Evolutionary conservation across 2,888 invertebrate species (phyloP), one percentile per base, ranked within the genome.

Genomic region (Neoascia interrupta): DNA sequence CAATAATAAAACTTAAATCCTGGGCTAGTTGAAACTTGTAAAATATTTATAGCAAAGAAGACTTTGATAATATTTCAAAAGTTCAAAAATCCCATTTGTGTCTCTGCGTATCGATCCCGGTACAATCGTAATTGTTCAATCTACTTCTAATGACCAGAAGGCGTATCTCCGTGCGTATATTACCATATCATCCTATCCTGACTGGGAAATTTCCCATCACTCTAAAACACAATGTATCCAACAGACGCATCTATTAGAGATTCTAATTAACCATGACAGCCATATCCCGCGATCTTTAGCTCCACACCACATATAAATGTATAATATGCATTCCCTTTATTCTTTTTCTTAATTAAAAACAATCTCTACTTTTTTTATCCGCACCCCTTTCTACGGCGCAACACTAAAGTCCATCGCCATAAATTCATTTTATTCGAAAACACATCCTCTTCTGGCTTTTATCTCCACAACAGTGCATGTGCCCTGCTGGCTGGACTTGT

Each of bases 381-480:
- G 5, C 26, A 26, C 26, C 34, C 23, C 26, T 11, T 26, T 37
- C 5, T 16, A n/a, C 11, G 1, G 18, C 37, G 16, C n/a, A 51
- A 53, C 70, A 64, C 58, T 64, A 66, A 72, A 47, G 72, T 72
- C 72, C 76, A 72, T 72, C 66, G 68, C 73, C 54, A 73, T 79
- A 73, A 79, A 79, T 79, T 79, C 49, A 73, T 56, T 79, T 79
- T 68, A 79, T 79, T 79, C 79, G 54, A 47, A 53, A 37, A 64
- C n/a, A 53, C 60, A 26, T 73, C 54, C 66, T 54, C 64, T 63
- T 58, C 34, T 15, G 28, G 11, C 36, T 19, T 47, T 37, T 63
- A 61, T 41, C 34, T 66, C 49, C 31, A 45, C 36, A 19, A 45
- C 21, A 21, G 51, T 37, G n/a, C n/a, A n/a, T n/a, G n/a, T n/a